A percentile compares a stretch with the other conserved stretches of the same genome.
Conservation (phyloP, 2,888 invertebrate species). For the Lithophane leautieri region DNA sequence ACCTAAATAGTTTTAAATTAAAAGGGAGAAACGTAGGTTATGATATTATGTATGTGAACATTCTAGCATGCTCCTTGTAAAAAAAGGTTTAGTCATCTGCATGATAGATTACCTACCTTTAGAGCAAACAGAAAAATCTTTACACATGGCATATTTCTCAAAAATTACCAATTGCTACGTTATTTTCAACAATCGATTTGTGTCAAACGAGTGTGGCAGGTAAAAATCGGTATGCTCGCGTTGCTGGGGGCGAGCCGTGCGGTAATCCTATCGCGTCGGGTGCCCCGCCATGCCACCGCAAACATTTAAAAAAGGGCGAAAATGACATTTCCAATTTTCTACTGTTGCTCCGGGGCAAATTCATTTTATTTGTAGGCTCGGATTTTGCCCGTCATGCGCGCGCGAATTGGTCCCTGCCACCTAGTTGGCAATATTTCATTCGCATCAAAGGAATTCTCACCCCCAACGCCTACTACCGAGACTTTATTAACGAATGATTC, state of each 20-base stretch:
- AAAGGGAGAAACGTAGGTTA: too few relatives aligned
- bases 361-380: constrained; percentile 89
- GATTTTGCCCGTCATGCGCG: constrained; percentile 85
- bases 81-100: constrained; percentile 1
- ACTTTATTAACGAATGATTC: constrained; percentile 87
- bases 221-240: constrained; percentile 75
- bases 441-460: constrained; percentile 86
- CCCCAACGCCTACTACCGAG: constrained; percentile 68
- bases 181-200: constrained; percentile 81
- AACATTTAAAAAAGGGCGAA: constrained; percentile 90
- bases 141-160: constrained; percentile 65
- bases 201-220: constrained; percentile 81
- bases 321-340: constrained; percentile 92
- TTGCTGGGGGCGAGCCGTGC: constrained; percentile 76
- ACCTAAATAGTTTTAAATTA: neutral
- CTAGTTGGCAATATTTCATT: constrained; percentile 87
- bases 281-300: constrained; percentile 81
- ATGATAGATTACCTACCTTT: constrained; percentile 1
- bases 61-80: neutral
- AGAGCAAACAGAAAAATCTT: constrained; percentile 43
- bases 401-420: constrained; percentile 75
- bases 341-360: constrained; percentile 88
- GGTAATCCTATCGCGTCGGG: constrained; percentile 83
- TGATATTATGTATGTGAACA: neutral
- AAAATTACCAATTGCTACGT: constrained; percentile 81